A percentile compares a stretch with the other conserved stretches of the same genome.
Evolutionary conservation across 2,797 vertebrate genomes (phyloP).

Genomic region (Heterohyrax brucei): DNA sequence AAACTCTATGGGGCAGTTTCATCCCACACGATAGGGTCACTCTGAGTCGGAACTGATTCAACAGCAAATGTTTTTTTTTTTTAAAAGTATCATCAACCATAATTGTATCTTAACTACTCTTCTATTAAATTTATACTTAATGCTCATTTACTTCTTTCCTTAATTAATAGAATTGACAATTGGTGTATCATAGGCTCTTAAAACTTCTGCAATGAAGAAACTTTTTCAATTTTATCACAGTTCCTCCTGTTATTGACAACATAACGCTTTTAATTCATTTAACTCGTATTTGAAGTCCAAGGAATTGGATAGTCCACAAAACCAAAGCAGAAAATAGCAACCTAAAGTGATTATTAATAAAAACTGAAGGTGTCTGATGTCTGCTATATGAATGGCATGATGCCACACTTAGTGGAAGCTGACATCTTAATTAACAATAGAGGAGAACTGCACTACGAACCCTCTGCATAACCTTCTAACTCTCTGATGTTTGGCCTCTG

Average conservation of each 20-base stretch:
- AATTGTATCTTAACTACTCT: slow-evolving; percentile 39
- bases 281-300: slow-evolving; percentile 17
- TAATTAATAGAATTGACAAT: slow-evolving; percentile 31
- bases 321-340: background rate
- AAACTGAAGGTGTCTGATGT: background rate
- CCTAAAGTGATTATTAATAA: background rate
- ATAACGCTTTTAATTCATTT: background rate
- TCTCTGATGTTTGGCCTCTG: slow-evolving; percentile 24
- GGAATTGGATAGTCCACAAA: background rate
- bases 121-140: slow-evolving; percentile 47
- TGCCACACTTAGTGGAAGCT: background rate
- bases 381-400: background rate
- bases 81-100: background rate
- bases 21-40: too few relatives aligned
- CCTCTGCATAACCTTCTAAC: background rate
- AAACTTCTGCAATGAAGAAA: background rate
- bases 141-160: slow-evolving; percentile 53
- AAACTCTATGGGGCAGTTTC: too few relatives aligned
- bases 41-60: too few relatives aligned
- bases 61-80: too few relatives aligned
- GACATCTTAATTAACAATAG: background rate
- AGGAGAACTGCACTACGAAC: background rate
- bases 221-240: background rate
- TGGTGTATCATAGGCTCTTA: background rate
- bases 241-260: background rate